Evolutionary conservation across 2,113 vertebrate species (phyloP), one percentile per base, ranked within the genome.

Genomic region (Tenrec ecaudatus): DNA sequence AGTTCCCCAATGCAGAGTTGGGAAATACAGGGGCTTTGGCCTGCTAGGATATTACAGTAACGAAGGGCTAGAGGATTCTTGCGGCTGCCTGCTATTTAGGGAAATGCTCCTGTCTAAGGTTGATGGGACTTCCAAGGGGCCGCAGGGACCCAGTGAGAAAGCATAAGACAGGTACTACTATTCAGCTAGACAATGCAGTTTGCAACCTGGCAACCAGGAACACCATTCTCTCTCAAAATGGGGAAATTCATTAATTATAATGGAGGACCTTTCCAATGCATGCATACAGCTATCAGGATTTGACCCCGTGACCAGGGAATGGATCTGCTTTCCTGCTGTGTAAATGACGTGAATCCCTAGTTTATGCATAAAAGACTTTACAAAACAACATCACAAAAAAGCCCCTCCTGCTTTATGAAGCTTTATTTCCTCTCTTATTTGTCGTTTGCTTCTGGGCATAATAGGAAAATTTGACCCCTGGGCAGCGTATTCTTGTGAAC

Each of bases 401-500:
- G 47, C 47, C 47, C 12, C 47, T 53, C 47, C 47, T 53, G 47
- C 47, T 53, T 53, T 53, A 90, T 73, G 88, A 92, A 17, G 29
- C 47, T 97, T 96, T 22, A 27, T 94, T 97, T 95, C 89, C 94
- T 92, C 84, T 90, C 4, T 90, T 96, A 83, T 87, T 93, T 90
- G 88, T 95, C 92, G 86, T 87, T 87, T 38, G 33, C 92, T 81
- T 96, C 53, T 58, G 86, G 91, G 92, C 83, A 77, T 64, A 77
- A 90, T 88, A 94, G 95, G 77, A 95, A 79, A 73, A 93, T 90
- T 97, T 92, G 85, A 81, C 94, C 92, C 12, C 66, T 88, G 58
- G 76, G 94, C 43, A 89, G 89, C 90, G n/a, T 92, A 90, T 89
- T 97, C 93, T 92, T 95, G 89, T 96, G 93, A 93, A 95, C 90